phyloP scores from a whole-genome alignment of 2,113 vertebrate genomes.

The Colinus virginianus region DNA sequence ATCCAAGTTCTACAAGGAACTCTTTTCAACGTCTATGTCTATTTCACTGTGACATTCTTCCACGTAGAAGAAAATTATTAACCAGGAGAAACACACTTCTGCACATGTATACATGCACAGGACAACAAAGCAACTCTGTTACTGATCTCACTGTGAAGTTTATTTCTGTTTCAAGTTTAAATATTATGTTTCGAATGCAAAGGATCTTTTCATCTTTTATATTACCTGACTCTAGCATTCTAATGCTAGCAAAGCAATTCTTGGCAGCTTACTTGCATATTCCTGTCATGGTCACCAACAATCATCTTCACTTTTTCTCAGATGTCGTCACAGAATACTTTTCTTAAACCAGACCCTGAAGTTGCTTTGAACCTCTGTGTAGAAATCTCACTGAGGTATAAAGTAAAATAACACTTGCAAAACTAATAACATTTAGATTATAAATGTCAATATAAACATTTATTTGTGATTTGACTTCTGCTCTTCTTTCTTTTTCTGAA shows the following conservation, averaged over 20 bases:
- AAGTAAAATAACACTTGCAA: background rate
- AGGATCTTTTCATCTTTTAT: background rate
- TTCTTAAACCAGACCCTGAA: background rate
- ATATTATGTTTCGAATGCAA: background rate
- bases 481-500: background rate
- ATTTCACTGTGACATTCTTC: background rate
- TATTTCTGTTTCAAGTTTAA: background rate
- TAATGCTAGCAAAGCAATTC: background rate
- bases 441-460: background rate
- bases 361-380: background rate
- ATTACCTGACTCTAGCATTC: background rate
- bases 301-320: background rate
- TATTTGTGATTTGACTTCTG: background rate
- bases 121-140: background rate
- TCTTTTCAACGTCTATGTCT: background rate
- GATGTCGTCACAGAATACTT: background rate
- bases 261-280: background rate
- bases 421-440: background rate
- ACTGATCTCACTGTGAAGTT: background rate
- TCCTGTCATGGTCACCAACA: background rate
- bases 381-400: background rate
- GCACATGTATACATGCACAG: rapidly evolving
- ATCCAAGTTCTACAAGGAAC: background rate
- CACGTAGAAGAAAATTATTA: background rate
- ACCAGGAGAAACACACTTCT: background rate